A percentile compares a stretch with the other conserved stretches of the same genome.
Conservation (phyloP, 2,888 invertebrate species). For the Stictocephala bisonia region DNA sequence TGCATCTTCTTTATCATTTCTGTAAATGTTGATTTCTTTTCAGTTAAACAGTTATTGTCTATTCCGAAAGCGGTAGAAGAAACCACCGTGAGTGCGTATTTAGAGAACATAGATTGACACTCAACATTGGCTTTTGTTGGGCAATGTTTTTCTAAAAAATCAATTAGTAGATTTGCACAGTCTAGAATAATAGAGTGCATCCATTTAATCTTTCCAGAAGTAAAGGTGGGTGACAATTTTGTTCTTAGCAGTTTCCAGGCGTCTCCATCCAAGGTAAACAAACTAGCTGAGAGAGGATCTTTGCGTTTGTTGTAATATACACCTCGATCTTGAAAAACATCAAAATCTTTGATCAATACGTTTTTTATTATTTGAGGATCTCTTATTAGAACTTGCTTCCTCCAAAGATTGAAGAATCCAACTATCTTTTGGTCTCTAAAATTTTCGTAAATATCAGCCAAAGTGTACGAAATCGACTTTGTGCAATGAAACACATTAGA, state of each 20-base stretch:
- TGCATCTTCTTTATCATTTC: constrained; percentile 46
- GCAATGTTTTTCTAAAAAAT: constrained; percentile 53
- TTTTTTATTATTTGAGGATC: constrained; percentile 41
- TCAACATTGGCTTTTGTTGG: too few species aligned
- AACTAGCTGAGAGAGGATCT: constrained; percentile 43
- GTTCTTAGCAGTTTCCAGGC: constrained; percentile 66
- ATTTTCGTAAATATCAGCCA: constrained; percentile 18
- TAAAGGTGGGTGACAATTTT: constrained; percentile 66
- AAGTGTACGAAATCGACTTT: not conserved
- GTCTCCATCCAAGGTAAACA: constrained; percentile 62
- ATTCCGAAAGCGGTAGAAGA: constrained; percentile 63
- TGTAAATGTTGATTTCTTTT: constrained; percentile 69
- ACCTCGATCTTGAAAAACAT: constrained; percentile 41
- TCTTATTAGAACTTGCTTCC: constrained; percentile 23
- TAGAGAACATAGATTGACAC: constrained; percentile 57
- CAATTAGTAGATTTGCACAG: constrained; percentile 60
- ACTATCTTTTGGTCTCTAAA: not conserved
- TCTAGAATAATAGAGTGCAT: constrained; percentile 64
- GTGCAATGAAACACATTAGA: not conserved
- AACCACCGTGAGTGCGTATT: constrained; percentile 60
- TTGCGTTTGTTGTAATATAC: constrained; percentile 40
- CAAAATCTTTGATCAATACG: constrained; percentile 45
- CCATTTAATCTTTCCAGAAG: constrained; percentile 66
- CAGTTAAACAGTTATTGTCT: constrained; percentile 70
- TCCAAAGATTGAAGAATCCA: constrained; percentile 37